phyloP scores from a whole-genome alignment of 1,140 invertebrate species.

The Procambarus clarkii region DNA sequence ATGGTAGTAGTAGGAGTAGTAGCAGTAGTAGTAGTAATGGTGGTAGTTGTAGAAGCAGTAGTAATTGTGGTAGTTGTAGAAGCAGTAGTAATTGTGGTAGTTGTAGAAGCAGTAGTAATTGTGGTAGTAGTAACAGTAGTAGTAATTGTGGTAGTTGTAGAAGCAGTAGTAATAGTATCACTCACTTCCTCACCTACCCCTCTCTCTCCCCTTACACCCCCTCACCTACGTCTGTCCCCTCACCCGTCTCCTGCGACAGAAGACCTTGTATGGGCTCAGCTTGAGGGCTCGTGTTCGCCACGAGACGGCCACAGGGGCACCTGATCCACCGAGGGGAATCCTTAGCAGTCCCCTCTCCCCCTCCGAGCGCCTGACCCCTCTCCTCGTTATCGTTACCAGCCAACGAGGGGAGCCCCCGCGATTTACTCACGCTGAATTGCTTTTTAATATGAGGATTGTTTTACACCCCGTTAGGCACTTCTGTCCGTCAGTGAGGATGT shows the following conservation, averaged over 20 bases:
- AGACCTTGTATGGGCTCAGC: neutral
- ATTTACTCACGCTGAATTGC: conserved; percentile 32
- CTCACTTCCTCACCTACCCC: neutral
- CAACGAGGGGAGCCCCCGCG: conserved; percentile 15
- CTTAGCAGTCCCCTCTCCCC: neutral
- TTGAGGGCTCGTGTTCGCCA: conserved; percentile 4
- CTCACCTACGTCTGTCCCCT: neutral
- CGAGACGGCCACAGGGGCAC: neutral
- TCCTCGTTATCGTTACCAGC: conserved; percentile 28
- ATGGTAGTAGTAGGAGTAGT: too few relatives aligned
- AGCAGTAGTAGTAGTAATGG: too few relatives aligned
- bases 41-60: too few relatives aligned
- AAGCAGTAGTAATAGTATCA: too few relatives aligned
- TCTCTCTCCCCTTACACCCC: neutral
- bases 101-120: too few relatives aligned
- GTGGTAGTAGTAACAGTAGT: too few relatives aligned
- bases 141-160: too few relatives aligned
- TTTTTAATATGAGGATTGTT: conserved; percentile 22
- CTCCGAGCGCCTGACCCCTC: conserved; percentile 22
- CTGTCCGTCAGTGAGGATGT: neutral
- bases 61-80: too few relatives aligned
- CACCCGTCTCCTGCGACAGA: neutral
- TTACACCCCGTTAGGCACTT: conserved; percentile 20
- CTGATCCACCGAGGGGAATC: neutral
- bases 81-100: too few relatives aligned